A percentile compares a stretch with the other conserved stretches of the same genome.
Evolutionary conservation across 2,888 invertebrate genomes (phyloP).

Genomic region (Barypeithes pellucidus): DNA sequence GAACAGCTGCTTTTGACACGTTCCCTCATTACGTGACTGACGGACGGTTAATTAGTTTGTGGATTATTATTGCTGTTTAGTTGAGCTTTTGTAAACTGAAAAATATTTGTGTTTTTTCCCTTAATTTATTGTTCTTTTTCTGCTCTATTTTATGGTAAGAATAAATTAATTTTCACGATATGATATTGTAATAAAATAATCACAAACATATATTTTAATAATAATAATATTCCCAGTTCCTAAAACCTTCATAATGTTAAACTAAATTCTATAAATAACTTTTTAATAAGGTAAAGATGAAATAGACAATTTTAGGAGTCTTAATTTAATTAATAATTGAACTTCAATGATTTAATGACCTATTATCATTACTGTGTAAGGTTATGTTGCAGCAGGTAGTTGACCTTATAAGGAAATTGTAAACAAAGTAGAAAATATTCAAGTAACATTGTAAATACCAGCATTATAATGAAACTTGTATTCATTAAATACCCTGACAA

Average conservation of each 20-base stretch:
- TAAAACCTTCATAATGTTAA: not conserved
- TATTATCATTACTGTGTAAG: conserved; percentile 7
- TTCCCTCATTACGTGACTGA: conserved; percentile 21
- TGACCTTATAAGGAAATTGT: conserved; percentile 41
- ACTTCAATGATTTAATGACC: too few relatives aligned
- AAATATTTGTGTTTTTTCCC: conserved; percentile 18
- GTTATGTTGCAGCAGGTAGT: conserved; percentile 48
- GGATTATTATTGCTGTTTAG: conserved; percentile 2
- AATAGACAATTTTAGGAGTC: too few relatives aligned
- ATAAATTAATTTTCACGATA: not conserved
- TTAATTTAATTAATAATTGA: not conserved
- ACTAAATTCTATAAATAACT: conserved; percentile 20
- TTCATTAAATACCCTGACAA: too few relatives aligned
- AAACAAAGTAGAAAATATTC: too few relatives aligned
- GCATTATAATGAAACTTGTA: too few relatives aligned
- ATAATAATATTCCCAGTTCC: not conserved
- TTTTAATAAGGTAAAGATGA: not conserved
- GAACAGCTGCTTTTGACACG: conserved; percentile 39
- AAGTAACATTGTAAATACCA: too few relatives aligned
- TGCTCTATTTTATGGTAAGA: not conserved
- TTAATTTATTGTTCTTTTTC: conserved; percentile 9
- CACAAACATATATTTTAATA: not conserved
- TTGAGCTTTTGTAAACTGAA: conserved; percentile 13
- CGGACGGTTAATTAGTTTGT: not conserved
- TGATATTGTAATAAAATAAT: not conserved